Evolutionary conservation across 2,888 invertebrate genomes (phyloP), one percentile per base, ranked within the genome.

Genomic region (Tetramorium bicarinatum): DNA sequence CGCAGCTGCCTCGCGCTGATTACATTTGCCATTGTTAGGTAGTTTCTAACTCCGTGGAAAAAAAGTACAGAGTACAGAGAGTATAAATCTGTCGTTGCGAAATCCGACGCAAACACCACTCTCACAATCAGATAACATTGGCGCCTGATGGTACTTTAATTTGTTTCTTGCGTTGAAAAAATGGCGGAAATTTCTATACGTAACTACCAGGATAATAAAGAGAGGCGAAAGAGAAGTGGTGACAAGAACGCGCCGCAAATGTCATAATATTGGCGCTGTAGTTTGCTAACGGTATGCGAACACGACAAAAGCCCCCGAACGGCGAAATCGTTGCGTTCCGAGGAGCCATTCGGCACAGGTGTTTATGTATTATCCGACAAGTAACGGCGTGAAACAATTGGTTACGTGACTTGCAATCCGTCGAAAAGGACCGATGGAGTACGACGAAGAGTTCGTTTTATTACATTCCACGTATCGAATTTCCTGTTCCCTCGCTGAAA

Each of bases 331-430:
- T 82, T 71, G 72, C 72, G 76, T 76, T 49, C 81, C 81, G 54
- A 61, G 9, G 64, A 54, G 80, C 76, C 76, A 69, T 86, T 85
- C 52, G 81, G 76, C 84, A 54, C 87, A 83, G 85, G 74, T 85
- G 85, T 82, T 85, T 77, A 85, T 82, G 87, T 86, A 86, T 87
- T 88, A 86, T 85, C 79, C 79, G 86, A 84, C 84, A 83, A 75
- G 77, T 84, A 90, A 88, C 85, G 90, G 86, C 72, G 77, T 83
- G 76, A 83, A 83, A 87, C 84, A 83, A 88, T 88, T 86, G 74
- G 38, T 79, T 59, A 25, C 72, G 84, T 88, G 89, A 89, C 89
- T 87, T 75, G 79, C 79, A 80, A 61, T 59, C 47, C 79, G 72
- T 80, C 79, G 79, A 49, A 80, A 80, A 38, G 69, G 72, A 80